phyloP scores from a whole-genome alignment of 2,888 invertebrate species.

The Orthosia gothica region DNA sequence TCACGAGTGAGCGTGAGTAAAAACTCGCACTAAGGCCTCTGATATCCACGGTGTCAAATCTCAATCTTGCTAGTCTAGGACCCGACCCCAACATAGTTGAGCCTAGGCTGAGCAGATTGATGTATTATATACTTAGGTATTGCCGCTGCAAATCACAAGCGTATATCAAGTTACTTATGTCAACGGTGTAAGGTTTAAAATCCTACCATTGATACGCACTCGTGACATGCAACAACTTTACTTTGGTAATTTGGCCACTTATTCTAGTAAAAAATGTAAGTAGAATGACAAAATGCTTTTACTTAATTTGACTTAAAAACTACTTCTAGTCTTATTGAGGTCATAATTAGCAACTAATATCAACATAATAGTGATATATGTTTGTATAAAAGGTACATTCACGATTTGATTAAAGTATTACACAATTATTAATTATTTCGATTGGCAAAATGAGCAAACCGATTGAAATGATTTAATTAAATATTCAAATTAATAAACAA shows the following conservation, averaged over 20 bases:
- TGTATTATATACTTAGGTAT: neutral
- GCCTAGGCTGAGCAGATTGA: neutral
- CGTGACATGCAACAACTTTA: neutral
- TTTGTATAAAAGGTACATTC: no score
- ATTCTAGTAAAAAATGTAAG: neutral
- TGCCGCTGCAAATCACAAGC: neutral
- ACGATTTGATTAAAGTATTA: conserved; percentile 21
- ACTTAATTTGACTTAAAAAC: conserved; percentile 37
- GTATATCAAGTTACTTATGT: neutral
- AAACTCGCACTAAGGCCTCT: no score
- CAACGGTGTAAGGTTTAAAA: neutral
- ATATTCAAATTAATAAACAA: conserved; percentile 16
- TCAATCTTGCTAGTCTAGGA: no score
- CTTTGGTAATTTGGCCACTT: conserved; percentile 5
- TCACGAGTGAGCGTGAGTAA: no score
- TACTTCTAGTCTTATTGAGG: conserved; percentile 37
- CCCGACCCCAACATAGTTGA: neutral
- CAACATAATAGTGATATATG: neutral
- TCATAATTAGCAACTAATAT: conserved; percentile 21
- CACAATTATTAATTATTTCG: conserved; percentile 6
- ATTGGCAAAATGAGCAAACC: conserved; percentile 21
- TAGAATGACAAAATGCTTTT: conserved; percentile 31
- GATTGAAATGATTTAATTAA: neutral
- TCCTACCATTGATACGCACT: neutral
- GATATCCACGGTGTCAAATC: no score